Percentiles rank a stretch among this genome's conserved stretches.
phyloP scores from a whole-genome alignment of 2,797 vertebrate genomes.

The Todus mexicanus region DNA sequence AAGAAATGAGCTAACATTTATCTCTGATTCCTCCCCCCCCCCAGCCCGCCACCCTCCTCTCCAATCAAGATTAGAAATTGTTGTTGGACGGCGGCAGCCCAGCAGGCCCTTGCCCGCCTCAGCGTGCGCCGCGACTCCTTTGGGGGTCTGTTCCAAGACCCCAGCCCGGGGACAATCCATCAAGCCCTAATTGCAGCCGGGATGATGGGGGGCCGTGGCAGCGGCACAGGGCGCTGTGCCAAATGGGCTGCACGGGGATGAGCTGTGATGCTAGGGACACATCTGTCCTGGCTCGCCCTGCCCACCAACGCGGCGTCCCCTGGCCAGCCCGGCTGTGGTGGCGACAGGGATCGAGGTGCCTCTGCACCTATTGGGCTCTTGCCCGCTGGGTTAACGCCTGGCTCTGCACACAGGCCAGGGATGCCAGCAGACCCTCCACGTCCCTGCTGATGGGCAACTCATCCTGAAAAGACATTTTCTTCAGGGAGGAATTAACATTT shows the following conservation, averaged over 20 bases:
- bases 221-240: neutral
- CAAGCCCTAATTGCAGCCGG: neutral
- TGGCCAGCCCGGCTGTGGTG: neutral
- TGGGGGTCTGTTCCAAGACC: neutral
- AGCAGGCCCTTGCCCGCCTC: neutral
- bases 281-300: accelerated
- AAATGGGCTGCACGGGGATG: neutral
- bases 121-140: accelerated
- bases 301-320: accelerated
- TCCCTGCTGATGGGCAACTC: conserved; percentile 17
- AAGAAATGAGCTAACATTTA: conserved; percentile 88
- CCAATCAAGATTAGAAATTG: conserved; percentile 67
- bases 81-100: conserved; percentile 19
- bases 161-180: neutral
- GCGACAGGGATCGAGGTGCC: neutral
- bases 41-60: conserved; percentile 35
- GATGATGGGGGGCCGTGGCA: neutral
- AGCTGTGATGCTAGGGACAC: accelerated
- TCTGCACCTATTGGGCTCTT: neutral
- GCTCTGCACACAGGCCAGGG: neutral
- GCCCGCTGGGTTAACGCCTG: accelerated
- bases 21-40: conserved; percentile 71
- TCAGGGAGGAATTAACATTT: conserved; percentile 69
- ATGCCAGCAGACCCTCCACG: neutral
- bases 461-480: conserved; percentile 59